phyloP scores from a whole-genome alignment of 2,888 invertebrate species.

The Dryadula phaetusa region DNA sequence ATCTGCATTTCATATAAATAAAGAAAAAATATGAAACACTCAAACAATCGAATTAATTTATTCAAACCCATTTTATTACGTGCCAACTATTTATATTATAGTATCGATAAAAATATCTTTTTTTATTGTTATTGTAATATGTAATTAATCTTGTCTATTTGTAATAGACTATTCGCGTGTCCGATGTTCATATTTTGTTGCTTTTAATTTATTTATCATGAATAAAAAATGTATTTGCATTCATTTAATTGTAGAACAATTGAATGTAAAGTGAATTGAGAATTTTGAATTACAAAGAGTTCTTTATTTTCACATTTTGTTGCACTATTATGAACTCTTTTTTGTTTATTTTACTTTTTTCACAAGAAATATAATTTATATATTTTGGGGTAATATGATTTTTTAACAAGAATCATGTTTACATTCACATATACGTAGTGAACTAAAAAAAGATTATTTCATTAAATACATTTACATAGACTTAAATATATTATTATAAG shows the following conservation, averaged over 20 bases:
- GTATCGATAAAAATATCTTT: conserved; percentile 52
- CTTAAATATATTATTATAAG: too few relatives aligned
- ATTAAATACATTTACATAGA: too few relatives aligned
- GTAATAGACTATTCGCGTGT: conserved; percentile 53
- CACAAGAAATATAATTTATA: too few relatives aligned
- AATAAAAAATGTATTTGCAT: conserved; percentile 24
- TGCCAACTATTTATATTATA: conserved; percentile 70
- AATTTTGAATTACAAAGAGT: neutral
- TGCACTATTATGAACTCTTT: too few relatives aligned
- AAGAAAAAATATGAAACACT: conserved; percentile 40
- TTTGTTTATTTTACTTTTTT: too few relatives aligned
- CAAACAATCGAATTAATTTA: conserved; percentile 66
- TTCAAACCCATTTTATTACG: conserved; percentile 81
- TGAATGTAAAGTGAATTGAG: conserved; percentile 9
- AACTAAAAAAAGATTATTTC: too few relatives aligned
- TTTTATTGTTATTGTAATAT: conserved; percentile 74
- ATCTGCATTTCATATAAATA: conserved; percentile 7
- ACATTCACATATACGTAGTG: too few relatives aligned
- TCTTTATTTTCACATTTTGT: too few relatives aligned
- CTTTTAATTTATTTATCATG: conserved; percentile 36
- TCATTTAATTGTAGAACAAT: conserved; percentile 30
- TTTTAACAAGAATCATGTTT: too few relatives aligned
- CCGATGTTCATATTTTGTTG: conserved; percentile 41
- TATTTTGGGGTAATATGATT: too few relatives aligned
- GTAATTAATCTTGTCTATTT: conserved; percentile 72